phyloP scores from a whole-genome alignment of 30 jellyfish, hydroid and myxozoan genomes.

The Aurelia coerulea region DNA sequence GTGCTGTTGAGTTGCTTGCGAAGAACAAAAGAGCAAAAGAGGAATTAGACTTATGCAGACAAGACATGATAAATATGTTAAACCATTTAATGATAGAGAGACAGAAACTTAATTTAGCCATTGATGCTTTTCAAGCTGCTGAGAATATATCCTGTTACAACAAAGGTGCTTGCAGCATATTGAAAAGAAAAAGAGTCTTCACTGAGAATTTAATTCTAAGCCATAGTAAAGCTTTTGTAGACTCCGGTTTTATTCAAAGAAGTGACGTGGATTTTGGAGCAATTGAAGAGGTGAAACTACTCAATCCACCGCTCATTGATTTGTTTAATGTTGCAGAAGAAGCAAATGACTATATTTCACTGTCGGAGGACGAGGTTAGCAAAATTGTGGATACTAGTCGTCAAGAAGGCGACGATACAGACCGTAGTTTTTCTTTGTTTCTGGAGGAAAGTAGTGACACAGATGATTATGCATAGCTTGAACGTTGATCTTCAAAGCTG shows the following conservation, averaged over 20 bases:
- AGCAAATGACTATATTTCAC: too few species aligned
- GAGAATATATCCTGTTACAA: background rate
- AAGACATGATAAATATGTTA: background rate
- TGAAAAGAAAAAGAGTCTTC: background rate
- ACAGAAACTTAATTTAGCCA: background rate
- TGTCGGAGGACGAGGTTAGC: too few species aligned
- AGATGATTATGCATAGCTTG: too few species aligned
- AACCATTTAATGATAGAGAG: background rate
- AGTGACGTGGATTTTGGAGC: background rate
- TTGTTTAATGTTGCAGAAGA: too few species aligned
- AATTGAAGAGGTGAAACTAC: background rate
- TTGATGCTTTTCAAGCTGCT: background rate
- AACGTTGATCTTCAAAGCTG: too few species aligned
- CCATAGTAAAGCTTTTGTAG: background rate
- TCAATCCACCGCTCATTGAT: too few species aligned
- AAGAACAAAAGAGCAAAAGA: slow-evolving; percentile 6
- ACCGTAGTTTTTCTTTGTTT: too few species aligned
- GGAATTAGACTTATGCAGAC: background rate
- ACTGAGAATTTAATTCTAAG: background rate
- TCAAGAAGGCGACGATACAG: too few species aligned
- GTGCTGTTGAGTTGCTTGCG: slow-evolving; percentile 21
- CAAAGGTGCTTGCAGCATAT: background rate
- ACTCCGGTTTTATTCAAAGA: background rate
- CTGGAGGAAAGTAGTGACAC: too few species aligned
- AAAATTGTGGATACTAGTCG: too few species aligned